Conservation (phyloP, 2,113 vertebrate species). For the Clarias batrachus region DNA sequence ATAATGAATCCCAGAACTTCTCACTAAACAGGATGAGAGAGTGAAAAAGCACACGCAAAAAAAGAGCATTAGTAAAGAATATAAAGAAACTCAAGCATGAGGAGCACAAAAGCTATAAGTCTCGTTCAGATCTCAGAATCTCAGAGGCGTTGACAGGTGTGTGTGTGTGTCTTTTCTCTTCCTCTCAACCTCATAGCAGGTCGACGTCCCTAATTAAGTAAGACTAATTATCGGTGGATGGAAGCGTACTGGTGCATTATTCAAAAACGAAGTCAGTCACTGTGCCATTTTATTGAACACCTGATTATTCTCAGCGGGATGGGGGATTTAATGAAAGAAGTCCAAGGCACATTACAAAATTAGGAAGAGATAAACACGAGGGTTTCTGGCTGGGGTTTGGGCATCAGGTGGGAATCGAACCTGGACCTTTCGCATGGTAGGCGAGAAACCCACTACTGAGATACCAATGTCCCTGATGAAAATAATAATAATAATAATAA, state of each 20-base stretch:
- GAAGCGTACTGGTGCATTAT: conserved; percentile 45
- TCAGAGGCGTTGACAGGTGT: conserved; percentile 13
- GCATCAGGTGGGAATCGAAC: too few relatives aligned
- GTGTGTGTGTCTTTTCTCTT: neutral
- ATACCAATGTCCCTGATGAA: too few relatives aligned
- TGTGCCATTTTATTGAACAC: conserved; percentile 33
- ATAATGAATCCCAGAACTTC: conserved; percentile 38
- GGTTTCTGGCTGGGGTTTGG: neutral
- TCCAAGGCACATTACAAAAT: neutral
- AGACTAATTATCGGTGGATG: conserved; percentile 46
- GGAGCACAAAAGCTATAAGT: neutral
- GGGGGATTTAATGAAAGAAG: conserved; percentile 7
- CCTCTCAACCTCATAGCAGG: neutral
- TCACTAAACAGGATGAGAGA: conserved; percentile 45
- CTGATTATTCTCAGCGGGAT: conserved; percentile 32
- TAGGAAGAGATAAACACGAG: neutral
- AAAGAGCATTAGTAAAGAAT: neutral
- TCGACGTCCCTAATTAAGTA: conserved; percentile 43
- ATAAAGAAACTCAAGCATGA: neutral
- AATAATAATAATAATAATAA: too few relatives aligned
- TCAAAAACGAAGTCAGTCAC: conserved; percentile 21
- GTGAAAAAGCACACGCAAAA: conserved; percentile 10
- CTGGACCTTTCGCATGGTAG: too few relatives aligned
- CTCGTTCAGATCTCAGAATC: conserved; percentile 17
- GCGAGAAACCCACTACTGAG: too few relatives aligned